Evolutionary conservation across 2,797 vertebrate species (phyloP), one percentile per base, ranked within the genome.

Genomic region (Rallus crepitans): DNA sequence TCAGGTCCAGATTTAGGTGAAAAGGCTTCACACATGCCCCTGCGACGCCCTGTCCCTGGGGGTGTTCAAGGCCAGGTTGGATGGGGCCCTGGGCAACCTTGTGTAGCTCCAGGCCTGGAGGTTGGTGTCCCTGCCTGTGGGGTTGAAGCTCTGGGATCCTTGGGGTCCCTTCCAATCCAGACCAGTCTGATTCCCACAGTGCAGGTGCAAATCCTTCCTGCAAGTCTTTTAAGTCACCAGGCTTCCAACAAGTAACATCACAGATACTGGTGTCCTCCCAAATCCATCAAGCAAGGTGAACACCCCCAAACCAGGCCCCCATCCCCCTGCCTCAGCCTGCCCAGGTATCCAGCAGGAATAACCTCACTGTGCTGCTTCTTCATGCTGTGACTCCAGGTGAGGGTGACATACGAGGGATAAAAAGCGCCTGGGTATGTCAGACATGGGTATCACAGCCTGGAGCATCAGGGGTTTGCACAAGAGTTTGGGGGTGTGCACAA

Each of bases 361-460:
- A 45, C 37, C 56, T 56, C 6, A 0, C 53, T 25, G 63, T 0
- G 7, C n/a, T 69, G 48, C 47, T 18, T 61, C 55, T 60, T 53
- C 6, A 0, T 0, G 2, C 45, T 39, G 45, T 9, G 30, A 30
- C 60, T 33, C n/a, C 48, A 8, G 1, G 18, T 21, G 7, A 0
- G 3, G 45, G 55, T 28, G n/a, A 68, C 13, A 16, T 45, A 14
- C 6, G 8, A n/a, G 19, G 40, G 55, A 35, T 13, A 15, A 24
- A 14, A 27, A 17, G 33, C 0, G 3, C 5, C 42, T 2, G 10
- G 12, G 19, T 20, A 13, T 11, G 4, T n/a, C 2, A 10, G 75
- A 56, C 47, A 17, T 13, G 8, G 24, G 3, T 33, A 31, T 35
- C 28, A 15, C 39, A 30, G 73, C 47, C 71, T 77, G 7, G 2